Evolutionary conservation across 2,113 vertebrate species (phyloP), one percentile per base, ranked within the genome.

Genomic region (Malurus alboscapulatus): DNA sequence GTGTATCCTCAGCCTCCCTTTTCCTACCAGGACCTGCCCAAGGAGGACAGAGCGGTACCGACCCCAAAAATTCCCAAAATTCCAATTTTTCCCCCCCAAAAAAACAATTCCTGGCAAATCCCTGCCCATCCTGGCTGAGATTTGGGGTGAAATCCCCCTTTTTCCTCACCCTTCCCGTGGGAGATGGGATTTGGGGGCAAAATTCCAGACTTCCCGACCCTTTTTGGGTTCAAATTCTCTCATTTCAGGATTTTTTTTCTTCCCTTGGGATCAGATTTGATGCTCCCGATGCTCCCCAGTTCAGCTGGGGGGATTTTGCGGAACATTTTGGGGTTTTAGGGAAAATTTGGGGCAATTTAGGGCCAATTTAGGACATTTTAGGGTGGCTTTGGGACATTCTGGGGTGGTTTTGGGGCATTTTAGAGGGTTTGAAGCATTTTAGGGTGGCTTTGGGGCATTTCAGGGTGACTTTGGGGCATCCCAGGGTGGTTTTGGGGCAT

Each of bases 1-100:
- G 97, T 99, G 62, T 99, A 99, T 84, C 99, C 99, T 0, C 99
- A 99, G 93, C 99, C 99, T 0, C 99, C 99, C 0, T 99, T 99
- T 92, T 84, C 26, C 80, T 86, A 76, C 93, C 90, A 94, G 0
- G 97, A 98, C 24, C 95, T 98, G 68, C 71, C 91, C 57, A 98
- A 97, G 68, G 98, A 98, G 27, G 98, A 99, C 94, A 96, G 67
- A 62, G 94, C 97, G 98, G 99, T 99, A 85, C 10, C 12, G 1
- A 2, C 36, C 45, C 62, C 17, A 0, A 1, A 5, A 5, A 32
- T 36, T 6, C 54, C 0, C 9, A 36, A 36, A 36, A n/a, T n/a
- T n/a, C n/a, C n/a, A n/a, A n/a, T n/a, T n/a, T 45, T 38, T 18
- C 1, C 4, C 3, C 40, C 76, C 76, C 14, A 57, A 45, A 42